Evolutionary conservation across 1,140 invertebrate genomes (phyloP).

Genomic region (Doryteuthis pealeii): DNA sequence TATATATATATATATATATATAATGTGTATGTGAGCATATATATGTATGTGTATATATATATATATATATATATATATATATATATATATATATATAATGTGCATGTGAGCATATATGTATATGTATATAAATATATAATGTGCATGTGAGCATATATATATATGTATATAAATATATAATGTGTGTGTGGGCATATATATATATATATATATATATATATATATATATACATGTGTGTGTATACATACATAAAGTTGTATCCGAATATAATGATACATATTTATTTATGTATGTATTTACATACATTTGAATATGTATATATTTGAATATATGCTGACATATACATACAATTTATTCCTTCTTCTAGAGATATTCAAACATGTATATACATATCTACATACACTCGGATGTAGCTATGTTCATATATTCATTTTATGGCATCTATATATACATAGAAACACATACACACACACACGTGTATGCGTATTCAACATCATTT

Average conservation of each 20-base stretch:
- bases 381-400: no score
- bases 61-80: no score
- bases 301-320: background rate
- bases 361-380: no score
- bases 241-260: background rate
- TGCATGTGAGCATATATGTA: background rate
- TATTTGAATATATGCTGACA: background rate
- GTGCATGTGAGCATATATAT: background rate
- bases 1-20: background rate
- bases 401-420: no score
- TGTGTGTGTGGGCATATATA: background rate
- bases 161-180: background rate
- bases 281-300: background rate
- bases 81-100: background rate
- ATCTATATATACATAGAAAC: no score
- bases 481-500: no score
- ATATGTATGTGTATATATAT: no score
- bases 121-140: background rate
- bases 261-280: background rate
- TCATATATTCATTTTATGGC: no score
- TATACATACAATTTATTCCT: background rate
- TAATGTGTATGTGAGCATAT: no score
- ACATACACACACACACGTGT: no score
- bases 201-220: conserved; percentile 8
- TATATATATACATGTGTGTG: background rate